A percentile compares a stretch with the other conserved stretches of the same genome.
phyloP scores from a whole-genome alignment of 2,888 invertebrate genomes.

The Calephelis perditalis region DNA sequence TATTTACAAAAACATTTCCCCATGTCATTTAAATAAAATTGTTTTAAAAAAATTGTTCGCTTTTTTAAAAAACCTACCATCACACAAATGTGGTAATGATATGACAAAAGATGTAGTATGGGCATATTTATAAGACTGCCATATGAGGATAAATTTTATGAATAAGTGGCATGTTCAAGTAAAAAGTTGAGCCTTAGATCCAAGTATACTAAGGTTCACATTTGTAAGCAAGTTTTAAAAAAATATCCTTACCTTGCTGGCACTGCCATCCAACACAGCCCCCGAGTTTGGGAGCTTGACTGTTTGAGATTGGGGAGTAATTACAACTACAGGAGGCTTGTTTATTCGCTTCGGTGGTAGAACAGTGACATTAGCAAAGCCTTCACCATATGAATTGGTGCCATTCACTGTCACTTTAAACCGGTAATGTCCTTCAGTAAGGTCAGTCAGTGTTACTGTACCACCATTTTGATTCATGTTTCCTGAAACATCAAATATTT shows the following conservation, averaged over 20 bases:
- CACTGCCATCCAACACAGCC: constrained; percentile 93
- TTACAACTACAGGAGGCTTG: constrained; percentile 89
- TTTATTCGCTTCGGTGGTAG: constrained; percentile 90
- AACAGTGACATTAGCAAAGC: constrained; percentile 94
- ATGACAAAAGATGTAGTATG: not conserved
- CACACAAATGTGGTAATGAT: not conserved
- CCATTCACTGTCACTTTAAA: constrained; percentile 92
- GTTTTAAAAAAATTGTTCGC: no score
- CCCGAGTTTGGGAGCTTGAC: constrained; percentile 94
- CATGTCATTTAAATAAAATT: no score
- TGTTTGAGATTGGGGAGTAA: constrained; percentile 90
- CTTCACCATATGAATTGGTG: constrained; percentile 86
- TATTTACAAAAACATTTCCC: no score
- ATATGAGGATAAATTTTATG: no score
- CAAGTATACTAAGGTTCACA: no score
- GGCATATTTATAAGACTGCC: no score
- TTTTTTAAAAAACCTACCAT: not conserved
- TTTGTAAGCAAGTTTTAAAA: not conserved
- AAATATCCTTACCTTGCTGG: constrained; percentile 68
- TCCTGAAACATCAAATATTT: constrained; percentile 56
- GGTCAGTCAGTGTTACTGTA: constrained; percentile 88
- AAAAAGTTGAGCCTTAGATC: no score
- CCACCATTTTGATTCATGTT: constrained; percentile 91
- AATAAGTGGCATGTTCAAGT: no score
- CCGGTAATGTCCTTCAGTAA: constrained; percentile 91